Evolutionary conservation across 2,797 vertebrate genomes (phyloP).

Genomic region (Pagetopsis macropterus): DNA sequence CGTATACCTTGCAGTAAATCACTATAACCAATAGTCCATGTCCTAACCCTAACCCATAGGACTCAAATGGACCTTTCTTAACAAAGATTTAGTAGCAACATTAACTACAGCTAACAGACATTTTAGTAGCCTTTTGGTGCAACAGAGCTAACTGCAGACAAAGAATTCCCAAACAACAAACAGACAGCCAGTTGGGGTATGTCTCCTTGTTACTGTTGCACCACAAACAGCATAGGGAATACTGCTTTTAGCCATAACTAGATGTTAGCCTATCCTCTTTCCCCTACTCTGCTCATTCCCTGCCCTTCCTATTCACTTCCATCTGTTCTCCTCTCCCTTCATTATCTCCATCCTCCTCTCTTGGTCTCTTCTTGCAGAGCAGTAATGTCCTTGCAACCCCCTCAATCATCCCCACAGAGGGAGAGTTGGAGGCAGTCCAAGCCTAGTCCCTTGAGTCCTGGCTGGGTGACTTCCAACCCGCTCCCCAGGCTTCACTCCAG

Average conservation of each 20-base stretch:
- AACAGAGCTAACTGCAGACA: neutral
- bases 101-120: neutral
- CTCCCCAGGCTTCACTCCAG: conserved; percentile 75
- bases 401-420: conserved; percentile 74
- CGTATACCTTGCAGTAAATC: conserved; percentile 17
- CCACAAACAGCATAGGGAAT: conserved; percentile 7
- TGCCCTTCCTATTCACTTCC: conserved; percentile 50
- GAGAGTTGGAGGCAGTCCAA: conserved; percentile 72
- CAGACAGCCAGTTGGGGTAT: conserved; percentile 1
- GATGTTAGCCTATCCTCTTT: conserved; percentile 28
- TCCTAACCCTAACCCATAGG: neutral
- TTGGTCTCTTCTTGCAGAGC: conserved; percentile 46
- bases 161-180: neutral
- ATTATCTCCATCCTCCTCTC: conserved; percentile 53
- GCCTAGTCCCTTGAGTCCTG: conserved; percentile 68
- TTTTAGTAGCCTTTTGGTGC: conserved; percentile 1
- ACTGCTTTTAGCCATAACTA: conserved; percentile 28
- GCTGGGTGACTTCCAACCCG: conserved; percentile 76
- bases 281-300: conserved; percentile 14
- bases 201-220: neutral
- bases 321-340: conserved; percentile 52
- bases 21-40: neutral
- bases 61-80: neutral
- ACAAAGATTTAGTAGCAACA: neutral
- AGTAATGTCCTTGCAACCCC: conserved; percentile 71